Evolutionary conservation across 53 echinoderm and acorn worm species (phyloP), one percentile per base, ranked within the genome.

Genomic region (Luidia sarsii): DNA sequence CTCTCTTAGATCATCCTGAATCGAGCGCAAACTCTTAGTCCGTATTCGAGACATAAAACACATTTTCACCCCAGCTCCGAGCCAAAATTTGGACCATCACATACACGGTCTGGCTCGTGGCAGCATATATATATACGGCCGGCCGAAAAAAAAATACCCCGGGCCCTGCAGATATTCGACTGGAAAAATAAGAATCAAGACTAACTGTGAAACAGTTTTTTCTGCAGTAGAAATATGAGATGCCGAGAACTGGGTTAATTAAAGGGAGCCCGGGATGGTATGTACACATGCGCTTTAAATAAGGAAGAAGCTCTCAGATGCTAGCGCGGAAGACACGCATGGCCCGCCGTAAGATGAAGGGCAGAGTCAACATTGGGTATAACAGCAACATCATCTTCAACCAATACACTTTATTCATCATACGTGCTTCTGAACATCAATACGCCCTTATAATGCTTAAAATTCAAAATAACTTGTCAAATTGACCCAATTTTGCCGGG

Each of bases 361-460:
- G 24, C 18, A 39, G 72, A 25, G 72, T 72, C 72, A 72, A 72
- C 72, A 72, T 72, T 72, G 72, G 55, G 33, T 18, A 72, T 72
- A 72, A 72, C 72, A 72, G 72, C 72, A 72, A 72, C 72, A 72
- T 72, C 72, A 72, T 56, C 72, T 72, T 72, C 72, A 72, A 55
- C 72, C 72, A 72, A 72, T 72, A 72, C 72, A 72, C 72, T 72
- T 72, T 72, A 72, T 72, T 56, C 72, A 72, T 72, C 72, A 72
- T 72, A 72, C 72, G 72, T 72, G 72, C 72, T 72, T 56, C 50
- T 50, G 72, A 72, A 72, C 72, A 72, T 72, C 72, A 72, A 72
- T 72, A 72, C 72, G 36, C 72, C 38, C 72, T 72, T 72, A 72
- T 72, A 72, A 72, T 72, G 72, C 72, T 72, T 56, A 72, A 72